Evolutionary conservation across 2,888 invertebrate genomes (phyloP).

Genomic region (Ophion obscuratus): DNA sequence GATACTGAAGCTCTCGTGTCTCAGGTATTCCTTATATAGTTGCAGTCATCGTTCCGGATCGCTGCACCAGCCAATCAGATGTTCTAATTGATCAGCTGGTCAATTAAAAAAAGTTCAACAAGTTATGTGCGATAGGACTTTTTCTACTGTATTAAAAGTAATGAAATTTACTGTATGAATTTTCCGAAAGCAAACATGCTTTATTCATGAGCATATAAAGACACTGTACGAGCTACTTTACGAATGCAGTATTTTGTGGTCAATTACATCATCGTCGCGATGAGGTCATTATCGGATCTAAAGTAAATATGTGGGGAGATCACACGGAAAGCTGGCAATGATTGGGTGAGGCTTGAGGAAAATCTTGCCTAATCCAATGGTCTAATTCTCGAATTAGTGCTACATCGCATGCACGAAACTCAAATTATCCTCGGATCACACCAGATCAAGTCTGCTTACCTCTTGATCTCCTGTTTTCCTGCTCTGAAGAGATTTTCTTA

Average conservation of each 20-base stretch:
- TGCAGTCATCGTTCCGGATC: too few species aligned
- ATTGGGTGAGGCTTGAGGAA: conserved; percentile 30
- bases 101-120: too few species aligned
- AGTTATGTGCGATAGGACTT: too few species aligned
- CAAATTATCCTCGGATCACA: conserved; percentile 14
- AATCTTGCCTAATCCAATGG: conserved; percentile 58
- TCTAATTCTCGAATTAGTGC: conserved; percentile 60
- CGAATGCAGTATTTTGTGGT: conserved; percentile 3
- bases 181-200: too few species aligned
- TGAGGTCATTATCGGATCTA: conserved; percentile 28
- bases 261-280: conserved; percentile 18
- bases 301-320: conserved; percentile 30
- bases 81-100: too few species aligned
- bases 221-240: too few species aligned
- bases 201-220: too few species aligned
- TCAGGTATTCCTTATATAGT: too few species aligned
- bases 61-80: too few species aligned
- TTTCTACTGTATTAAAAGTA: too few species aligned
- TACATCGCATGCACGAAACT: not conserved
- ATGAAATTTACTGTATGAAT: too few species aligned
- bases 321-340: conserved; percentile 30
- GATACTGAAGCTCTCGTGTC: too few species aligned
- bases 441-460: conserved; percentile 9
- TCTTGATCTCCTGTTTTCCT: conserved; percentile 10
- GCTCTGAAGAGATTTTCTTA: not conserved